These are phyloP conservation scores for Heterocephalus glaber DNA, from an alignment of 2,113 vertebrate genomes.

Conservation along the genomic window DNA sequence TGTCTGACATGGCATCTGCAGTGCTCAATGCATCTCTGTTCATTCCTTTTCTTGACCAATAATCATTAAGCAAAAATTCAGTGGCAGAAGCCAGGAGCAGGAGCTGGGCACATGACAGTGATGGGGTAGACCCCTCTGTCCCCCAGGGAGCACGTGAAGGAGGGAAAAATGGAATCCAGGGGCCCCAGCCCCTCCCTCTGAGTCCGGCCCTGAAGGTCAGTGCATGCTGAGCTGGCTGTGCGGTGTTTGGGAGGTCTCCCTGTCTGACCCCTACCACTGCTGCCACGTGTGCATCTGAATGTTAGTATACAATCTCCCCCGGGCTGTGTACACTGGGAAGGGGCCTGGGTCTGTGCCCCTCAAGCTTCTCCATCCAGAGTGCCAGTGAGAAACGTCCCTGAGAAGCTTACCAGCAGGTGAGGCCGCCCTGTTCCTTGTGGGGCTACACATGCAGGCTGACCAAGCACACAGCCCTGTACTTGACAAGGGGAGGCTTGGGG, in stretches of 20 bases:
- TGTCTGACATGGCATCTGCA: fast-evolving
- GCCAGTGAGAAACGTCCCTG: background rate
- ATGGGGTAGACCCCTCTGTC: background rate
- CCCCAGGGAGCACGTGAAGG: fast-evolving
- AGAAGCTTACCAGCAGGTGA: background rate
- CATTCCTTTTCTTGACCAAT: background rate
- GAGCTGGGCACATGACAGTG: fast-evolving
- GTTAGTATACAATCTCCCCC: fast-evolving
- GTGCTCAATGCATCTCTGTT: background rate
- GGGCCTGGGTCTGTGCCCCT: background rate
- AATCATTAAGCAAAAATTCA: background rate
- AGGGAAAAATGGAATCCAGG: background rate
- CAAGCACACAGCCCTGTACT: fast-evolving
- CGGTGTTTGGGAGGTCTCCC: background rate
- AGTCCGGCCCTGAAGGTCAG: fast-evolving
- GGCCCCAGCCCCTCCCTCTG: no score
- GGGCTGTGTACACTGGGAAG: background rate
- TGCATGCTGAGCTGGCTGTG: fast-evolving
- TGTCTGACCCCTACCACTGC: no score
- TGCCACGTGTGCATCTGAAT: fast-evolving
- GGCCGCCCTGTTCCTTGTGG: fast-evolving
- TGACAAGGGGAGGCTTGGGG: background rate
- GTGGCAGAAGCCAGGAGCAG: fast-evolving
- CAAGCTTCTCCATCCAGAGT: background rate
- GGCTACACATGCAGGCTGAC: background rate